These are phyloP conservation scores for Petrosia ficiformis DNA, from an alignment of 37 sponge, comb jelly and placozoan species.

Conservation along the genomic window DNA sequence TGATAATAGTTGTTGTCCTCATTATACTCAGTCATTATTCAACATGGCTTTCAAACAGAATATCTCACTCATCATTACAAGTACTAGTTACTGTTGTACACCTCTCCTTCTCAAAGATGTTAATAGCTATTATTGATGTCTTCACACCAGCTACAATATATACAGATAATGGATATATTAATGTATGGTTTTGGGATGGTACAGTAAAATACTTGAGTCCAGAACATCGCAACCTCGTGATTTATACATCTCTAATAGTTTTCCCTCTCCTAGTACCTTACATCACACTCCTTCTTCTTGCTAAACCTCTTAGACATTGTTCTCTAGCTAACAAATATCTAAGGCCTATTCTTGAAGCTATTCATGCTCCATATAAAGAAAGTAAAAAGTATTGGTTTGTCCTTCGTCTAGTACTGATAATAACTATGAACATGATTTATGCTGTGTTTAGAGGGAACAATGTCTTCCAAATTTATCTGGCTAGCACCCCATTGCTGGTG, in stretches of 20 bases:
- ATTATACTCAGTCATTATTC: not conserved
- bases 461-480: too few species aligned
- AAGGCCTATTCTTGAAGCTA: not conserved
- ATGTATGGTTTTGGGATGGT: not conserved
- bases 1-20: not conserved
- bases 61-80: conserved; percentile 23
- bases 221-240: not conserved
- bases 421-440: too few species aligned
- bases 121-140: conserved; percentile 8
- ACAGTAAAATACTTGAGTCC: not conserved
- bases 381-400: not conserved
- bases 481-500: too few species aligned
- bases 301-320: not conserved
- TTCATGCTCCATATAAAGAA: not conserved
- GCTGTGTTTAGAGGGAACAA: too few species aligned
- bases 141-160: conserved; percentile 13
- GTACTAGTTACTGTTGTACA: conserved; percentile 46
- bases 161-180: not conserved
- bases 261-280: not conserved
- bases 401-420: too few species aligned
- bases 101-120: conserved; percentile 29
- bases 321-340: not conserved
- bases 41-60: not conserved
- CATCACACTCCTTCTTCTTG: not conserved
- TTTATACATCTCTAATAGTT: not conserved